A percentile compares a stretch with the other conserved stretches of the same genome.
Evolutionary conservation across 1,140 invertebrate species (phyloP).

Genomic region (Lucilia cuprina): DNA sequence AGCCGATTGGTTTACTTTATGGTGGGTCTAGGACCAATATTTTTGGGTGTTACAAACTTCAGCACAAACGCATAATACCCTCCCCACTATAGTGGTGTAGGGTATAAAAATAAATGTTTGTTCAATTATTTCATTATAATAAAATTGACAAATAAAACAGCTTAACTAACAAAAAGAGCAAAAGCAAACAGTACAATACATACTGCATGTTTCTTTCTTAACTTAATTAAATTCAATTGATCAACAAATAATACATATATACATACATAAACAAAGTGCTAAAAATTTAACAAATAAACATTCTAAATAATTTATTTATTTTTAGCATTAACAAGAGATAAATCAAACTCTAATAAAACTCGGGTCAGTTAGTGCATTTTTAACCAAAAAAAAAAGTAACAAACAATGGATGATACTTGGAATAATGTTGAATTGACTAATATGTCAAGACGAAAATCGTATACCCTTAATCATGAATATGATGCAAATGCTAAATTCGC

Average conservation of each 20-base stretch:
- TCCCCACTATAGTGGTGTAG: no score
- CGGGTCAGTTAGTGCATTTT: not conserved
- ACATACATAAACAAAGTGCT: not conserved
- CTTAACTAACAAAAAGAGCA: no score
- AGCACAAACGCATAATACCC: no score
- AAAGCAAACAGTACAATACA: not conserved
- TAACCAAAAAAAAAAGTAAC: no score
- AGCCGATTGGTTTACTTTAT: no score
- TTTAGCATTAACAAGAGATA: not conserved
- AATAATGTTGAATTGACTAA: constrained; percentile 59
- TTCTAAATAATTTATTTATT: not conserved
- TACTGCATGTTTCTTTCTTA: not conserved
- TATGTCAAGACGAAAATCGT: constrained; percentile 58
- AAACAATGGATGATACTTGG: constrained; percentile 54
- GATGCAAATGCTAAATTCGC: constrained; percentile 44
- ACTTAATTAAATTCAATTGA: not conserved
- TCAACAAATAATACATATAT: not conserved
- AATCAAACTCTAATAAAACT: not conserved
- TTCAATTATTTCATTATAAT: no score
- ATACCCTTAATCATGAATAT: constrained; percentile 57
- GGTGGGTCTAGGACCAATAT: no score
- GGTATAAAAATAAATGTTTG: no score
- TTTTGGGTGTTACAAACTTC: no score
- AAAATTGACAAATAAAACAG: no score
- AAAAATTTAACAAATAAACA: not conserved